Base-by-base conservation (phyloP, 2,113 vertebrate species). In the Trichechus manatus region DNA sequence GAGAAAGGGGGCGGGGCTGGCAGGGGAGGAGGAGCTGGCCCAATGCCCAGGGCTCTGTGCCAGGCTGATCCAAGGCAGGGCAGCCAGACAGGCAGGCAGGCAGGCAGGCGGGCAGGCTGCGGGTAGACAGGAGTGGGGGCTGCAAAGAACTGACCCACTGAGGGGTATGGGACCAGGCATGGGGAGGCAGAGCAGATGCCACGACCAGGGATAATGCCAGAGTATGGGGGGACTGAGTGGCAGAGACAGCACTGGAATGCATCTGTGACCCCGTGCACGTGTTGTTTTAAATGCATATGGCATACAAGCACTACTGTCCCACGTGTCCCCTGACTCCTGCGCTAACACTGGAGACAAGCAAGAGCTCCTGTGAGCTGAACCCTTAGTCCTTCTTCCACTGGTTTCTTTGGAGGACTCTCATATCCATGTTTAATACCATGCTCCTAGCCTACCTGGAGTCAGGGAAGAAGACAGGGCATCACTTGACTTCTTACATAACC, bases 1-100 rank as follows among this genome's bases (percentile, higher is more conserved):
- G 95, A 95, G 91, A 96, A 96, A 95, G 42, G 78, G 72, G 97
- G 96, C 15, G 87, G 91, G 93, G 93, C 75, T 1, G 72, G 19
- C 87, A 97, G 94, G 95, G 88, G 95, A 97, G 96, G 96, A 96
- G 97, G 77, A 95, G 85, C 92, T 98, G 98, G 98, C 98, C 2
- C 63, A 1, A 4, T 89, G 98, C 98, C 98, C 97, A 93, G 95
- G 98, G 98, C 98, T 97, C 81, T 1, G 74, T 80, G 98, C 98
- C 97, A 97, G 96, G 92, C 75, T 68, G 92, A 97, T 94, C 95
- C 94, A 97, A 91, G 95, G 96, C 95, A 93, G 95, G 89, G 95
- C 96, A 85, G 96, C 59, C 96, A 96, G 96, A 83, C 95, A 29
- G 66, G 59, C 47, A 3, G 44, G 82, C 53, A 3, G 42, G 75